Evolutionary conservation across 1,140 invertebrate species (phyloP).

Genomic region (Lamellibrachia luymesi): DNA sequence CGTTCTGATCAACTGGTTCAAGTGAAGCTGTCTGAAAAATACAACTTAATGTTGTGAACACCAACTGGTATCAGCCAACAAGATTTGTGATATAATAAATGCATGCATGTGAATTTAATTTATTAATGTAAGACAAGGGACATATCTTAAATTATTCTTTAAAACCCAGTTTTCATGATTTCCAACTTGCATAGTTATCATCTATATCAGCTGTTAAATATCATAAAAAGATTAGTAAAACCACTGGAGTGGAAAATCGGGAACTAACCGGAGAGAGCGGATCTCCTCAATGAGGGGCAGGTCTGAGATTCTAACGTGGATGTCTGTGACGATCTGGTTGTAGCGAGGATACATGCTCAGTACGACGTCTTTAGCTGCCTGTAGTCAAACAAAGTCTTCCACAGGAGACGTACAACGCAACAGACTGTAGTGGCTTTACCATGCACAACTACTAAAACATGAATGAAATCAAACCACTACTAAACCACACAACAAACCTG

Average conservation of each 20-base stretch:
- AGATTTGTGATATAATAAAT: not conserved
- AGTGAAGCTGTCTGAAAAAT: slow-evolving; percentile 80
- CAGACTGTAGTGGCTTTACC: not conserved
- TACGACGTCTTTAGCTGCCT: slow-evolving; percentile 85
- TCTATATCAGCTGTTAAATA: no score
- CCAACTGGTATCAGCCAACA: not conserved
- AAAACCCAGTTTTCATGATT: slow-evolving; percentile 9
- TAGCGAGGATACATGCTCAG: slow-evolving; percentile 94
- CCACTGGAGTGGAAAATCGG: not conserved
- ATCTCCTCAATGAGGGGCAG: slow-evolving; percentile 94
- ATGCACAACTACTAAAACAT: not conserved
- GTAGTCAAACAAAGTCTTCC: slow-evolving; percentile 25
- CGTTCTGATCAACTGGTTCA: slow-evolving; percentile 90
- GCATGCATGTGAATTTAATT: not conserved
- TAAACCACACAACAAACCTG: no score
- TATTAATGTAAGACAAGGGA: not conserved
- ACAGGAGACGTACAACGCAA: not conserved
- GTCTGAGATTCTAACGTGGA: slow-evolving; percentile 89
- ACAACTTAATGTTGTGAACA: not conserved
- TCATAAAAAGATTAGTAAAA: no score
- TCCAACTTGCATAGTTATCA: no score
- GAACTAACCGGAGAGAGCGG: slow-evolving; percentile 75
- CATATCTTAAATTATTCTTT: not conserved
- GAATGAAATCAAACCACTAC: slow-evolving; percentile 9
- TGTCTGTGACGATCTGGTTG: slow-evolving; percentile 84